These are phyloP conservation scores for Chlorospingus semifuscus DNA, from an alignment of 2,797 vertebrate genomes.

Conservation along the genomic window DNA sequence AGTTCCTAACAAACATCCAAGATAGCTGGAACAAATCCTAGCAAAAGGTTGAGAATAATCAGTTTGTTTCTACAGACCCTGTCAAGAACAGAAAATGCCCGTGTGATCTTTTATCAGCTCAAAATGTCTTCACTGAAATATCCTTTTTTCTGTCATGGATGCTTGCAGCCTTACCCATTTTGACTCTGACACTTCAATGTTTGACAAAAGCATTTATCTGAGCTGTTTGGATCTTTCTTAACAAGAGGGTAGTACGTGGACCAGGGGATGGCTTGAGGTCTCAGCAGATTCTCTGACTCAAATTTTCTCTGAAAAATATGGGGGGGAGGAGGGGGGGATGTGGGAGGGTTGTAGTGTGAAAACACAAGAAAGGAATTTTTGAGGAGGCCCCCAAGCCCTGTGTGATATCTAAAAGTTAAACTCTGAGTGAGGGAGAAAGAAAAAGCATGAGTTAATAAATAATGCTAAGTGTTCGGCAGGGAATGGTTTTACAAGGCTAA, in stretches of 20 bases:
- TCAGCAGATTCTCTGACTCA: background rate
- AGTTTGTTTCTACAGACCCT: background rate
- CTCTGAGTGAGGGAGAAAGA: background rate
- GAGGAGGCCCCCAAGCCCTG: background rate
- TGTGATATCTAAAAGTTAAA: background rate
- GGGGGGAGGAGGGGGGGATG: accelerated
- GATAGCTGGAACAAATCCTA: background rate
- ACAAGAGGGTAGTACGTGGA: background rate
- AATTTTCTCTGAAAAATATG: background rate
- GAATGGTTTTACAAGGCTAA: slow-evolving; percentile 18
- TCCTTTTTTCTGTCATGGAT: background rate
- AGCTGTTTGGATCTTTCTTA: background rate
- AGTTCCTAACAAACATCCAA: background rate
- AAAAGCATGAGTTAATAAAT: background rate
- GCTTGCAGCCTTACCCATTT: background rate
- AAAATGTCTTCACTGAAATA: background rate
- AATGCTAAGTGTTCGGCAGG: background rate
- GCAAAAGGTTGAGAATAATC: background rate
- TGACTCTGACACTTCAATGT: background rate
- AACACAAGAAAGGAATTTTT: background rate
- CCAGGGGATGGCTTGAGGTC: background rate
- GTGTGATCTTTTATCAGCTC: background rate
- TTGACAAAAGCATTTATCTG: background rate
- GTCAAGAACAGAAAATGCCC: background rate
- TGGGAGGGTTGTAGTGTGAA: accelerated